Base-by-base conservation (phyloP, 2,888 invertebrate genomes). In the Sinelater perroti region DNA sequence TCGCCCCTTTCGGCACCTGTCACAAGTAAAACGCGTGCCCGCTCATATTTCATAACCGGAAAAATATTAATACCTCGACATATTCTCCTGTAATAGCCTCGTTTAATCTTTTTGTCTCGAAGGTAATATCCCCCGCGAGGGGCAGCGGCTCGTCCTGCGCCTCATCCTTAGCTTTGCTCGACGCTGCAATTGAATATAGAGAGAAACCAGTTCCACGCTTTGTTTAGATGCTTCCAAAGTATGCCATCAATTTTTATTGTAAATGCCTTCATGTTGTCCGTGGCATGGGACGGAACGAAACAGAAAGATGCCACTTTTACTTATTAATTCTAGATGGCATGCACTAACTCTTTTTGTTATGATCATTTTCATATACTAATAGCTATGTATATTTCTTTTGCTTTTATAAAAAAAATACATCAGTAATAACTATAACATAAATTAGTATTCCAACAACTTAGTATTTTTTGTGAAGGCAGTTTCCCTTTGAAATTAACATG, bases 1-100 rank as follows among this genome's bases (percentile, higher is more conserved):
- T 72, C 73, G 72, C 70, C 73, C 69, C 71, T 75, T 75, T 76
- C 74, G 73, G 68, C 76, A 76, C 76, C 73, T 76, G 75, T 75
- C 75, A 74, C 70, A 67, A 64, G 68, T 67, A 63, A 64, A 62
- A 65, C 65, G 68, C 68, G 71, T 70, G 69, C 65, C 61, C 64
- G 63, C 68, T 71, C 72, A 75, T 74, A 75, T 75, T 75, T 75
- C 72, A 74, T 70, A 65, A 63, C 63, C 60, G 65, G 60, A 64
- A 70, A 60, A 70, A 69, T 72, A 71, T 70, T 72, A 70, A 71
- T 71, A 72, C 64, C 66, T 61, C 61, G 58, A 62, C 60, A 66
- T 65, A 63, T 65, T 63, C 65, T 54, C 31, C 54, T 44, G 61
- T 64, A 64, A 64, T 64, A 61, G 61, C 53, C 58, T 55, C 64